Percentiles rank a stretch among this genome's conserved stretches.
Evolutionary conservation across 2,113 vertebrate species (phyloP).

Genomic region (Semicossyphus pulcher): DNA sequence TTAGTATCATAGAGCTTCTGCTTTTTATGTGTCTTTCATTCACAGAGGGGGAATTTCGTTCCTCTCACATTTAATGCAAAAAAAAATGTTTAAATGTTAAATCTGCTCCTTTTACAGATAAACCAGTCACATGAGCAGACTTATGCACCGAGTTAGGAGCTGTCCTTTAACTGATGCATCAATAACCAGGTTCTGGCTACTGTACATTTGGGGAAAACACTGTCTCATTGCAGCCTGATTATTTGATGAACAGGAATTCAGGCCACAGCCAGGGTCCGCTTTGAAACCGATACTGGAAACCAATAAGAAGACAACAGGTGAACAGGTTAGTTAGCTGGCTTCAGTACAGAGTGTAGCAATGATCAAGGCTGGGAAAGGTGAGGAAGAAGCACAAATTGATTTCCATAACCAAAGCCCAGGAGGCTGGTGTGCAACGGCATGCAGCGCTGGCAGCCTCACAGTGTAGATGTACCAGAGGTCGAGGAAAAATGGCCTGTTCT

Average conservation of each 20-base stretch:
- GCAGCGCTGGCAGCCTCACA: constrained; percentile 11
- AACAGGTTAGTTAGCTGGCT: constrained; percentile 7
- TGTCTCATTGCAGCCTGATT: neutral
- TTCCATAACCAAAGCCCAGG: constrained; percentile 2
- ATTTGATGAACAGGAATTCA: neutral
- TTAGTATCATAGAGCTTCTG: no score
- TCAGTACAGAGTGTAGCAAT: neutral
- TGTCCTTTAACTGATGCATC: neutral
- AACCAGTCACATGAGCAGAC: no score
- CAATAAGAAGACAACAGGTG: constrained; percentile 13
- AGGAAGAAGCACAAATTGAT: constrained; percentile 12
- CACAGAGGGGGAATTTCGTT: no score
- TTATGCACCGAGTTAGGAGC: no score
- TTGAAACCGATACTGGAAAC: neutral
- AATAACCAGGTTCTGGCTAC: no score
- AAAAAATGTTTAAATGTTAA: no score
- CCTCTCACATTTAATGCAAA: no score
- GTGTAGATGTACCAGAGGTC: neutral
- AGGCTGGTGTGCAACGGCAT: constrained; percentile 2
- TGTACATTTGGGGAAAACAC: neutral
- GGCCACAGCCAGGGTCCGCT: neutral
- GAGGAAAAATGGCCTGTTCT: constrained; percentile 21
- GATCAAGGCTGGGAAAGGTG: neutral
- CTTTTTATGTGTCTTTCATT: no score
- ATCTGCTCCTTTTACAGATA: no score